These are phyloP conservation scores for Spatula clypeata DNA, from an alignment of 2,797 vertebrate species.

Conservation along the genomic window DNA sequence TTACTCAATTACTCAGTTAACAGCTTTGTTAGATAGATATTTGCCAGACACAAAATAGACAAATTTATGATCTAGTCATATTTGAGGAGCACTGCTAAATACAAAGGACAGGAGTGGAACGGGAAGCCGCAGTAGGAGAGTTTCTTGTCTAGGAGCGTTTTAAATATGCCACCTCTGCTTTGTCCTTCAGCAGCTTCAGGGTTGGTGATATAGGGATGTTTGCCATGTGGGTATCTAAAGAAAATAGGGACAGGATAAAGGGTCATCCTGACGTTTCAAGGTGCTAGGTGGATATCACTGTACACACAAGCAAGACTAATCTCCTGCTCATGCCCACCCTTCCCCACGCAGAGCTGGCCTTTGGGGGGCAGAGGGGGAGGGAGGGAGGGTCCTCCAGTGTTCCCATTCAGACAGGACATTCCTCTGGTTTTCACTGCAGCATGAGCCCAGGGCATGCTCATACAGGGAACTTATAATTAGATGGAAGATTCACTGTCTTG, in stretches of 20 bases:
- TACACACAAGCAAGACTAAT: background rate
- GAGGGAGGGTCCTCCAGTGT: background rate
- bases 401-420: background rate
- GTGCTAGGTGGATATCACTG: accelerated
- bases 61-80: background rate
- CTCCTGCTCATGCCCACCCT: no score
- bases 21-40: background rate
- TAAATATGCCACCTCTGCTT: background rate
- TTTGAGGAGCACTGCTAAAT: background rate
- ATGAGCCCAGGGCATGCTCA: background rate
- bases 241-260: accelerated
- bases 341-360: background rate
- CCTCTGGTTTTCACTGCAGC: accelerated
- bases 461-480: background rate
- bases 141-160: background rate
- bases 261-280: accelerated
- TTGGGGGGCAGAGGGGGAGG: background rate
- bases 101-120: background rate
- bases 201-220: background rate
- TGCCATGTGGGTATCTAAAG: background rate
- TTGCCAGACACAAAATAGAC: background rate
- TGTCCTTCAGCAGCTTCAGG: background rate
- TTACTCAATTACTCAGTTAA: background rate
- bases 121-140: background rate
- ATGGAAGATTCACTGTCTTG: background rate